Percentiles rank a stretch among this genome's conserved stretches.
These are phyloP conservation scores for Pammene aurita DNA, from an alignment of 2,888 invertebrate genomes.

Conservation along the genomic window DNA sequence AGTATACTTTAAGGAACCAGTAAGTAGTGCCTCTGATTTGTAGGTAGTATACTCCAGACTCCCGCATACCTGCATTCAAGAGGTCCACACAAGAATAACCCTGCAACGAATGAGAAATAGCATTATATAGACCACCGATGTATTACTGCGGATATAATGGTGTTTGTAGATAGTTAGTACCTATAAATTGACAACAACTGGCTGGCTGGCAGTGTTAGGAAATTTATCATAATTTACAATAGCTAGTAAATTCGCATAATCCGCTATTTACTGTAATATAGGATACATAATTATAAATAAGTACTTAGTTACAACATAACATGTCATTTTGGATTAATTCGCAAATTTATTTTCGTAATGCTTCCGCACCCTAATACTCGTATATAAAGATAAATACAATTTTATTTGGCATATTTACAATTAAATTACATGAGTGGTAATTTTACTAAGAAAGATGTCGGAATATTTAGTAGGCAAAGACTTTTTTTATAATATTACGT, in stretches of 20 bases:
- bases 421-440: too few species aligned
- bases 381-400: too few species aligned
- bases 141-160: background rate
- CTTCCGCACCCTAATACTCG: too few species aligned
- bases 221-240: background rate
- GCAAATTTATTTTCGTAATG: too few species aligned
- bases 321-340: background rate
- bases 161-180: background rate
- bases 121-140: constrained; percentile 22
- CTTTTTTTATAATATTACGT: too few species aligned
- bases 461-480: too few species aligned
- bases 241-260: background rate
- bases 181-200: background rate
- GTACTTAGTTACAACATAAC: background rate
- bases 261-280: background rate
- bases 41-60: constrained; percentile 94
- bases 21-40: constrained; percentile 96
- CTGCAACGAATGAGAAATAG: constrained; percentile 75
- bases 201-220: background rate
- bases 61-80: constrained; percentile 92
- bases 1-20: constrained; percentile 96
- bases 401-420: too few species aligned
- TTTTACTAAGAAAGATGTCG: too few species aligned
- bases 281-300: background rate
- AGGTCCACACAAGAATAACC: constrained; percentile 95